Percentiles rank a stretch among this genome's conserved stretches.
These are phyloP conservation scores for Diadophis punctatus DNA, from an alignment of 2,113 vertebrate genomes.

Conservation along the genomic window DNA sequence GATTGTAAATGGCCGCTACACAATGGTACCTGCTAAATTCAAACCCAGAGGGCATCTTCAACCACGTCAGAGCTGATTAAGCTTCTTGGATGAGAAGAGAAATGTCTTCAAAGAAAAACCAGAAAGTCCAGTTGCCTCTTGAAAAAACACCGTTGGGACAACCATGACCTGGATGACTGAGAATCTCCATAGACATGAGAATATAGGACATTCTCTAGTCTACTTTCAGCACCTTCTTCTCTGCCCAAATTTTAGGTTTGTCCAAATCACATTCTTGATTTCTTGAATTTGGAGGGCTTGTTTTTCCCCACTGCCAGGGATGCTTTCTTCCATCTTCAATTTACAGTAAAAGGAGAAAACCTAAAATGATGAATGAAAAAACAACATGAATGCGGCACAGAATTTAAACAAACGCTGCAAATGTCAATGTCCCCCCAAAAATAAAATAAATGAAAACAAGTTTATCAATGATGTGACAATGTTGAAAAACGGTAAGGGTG, in stretches of 20 bases:
- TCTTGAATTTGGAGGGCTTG: background rate
- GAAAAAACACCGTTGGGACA: too few relatives aligned
- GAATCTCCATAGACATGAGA: background rate
- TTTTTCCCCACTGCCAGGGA: background rate
- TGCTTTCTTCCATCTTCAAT: background rate
- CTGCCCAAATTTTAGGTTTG: background rate
- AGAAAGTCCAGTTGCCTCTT: too few relatives aligned
- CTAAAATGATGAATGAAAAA: background rate
- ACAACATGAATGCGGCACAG: background rate
- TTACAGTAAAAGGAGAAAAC: background rate
- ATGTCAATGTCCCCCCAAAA: background rate
- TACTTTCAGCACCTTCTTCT: background rate
- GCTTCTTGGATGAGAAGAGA: too few relatives aligned
- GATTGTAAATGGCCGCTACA: background rate
- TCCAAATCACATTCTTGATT: background rate
- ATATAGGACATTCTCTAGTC: background rate
- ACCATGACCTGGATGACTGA: too few relatives aligned
- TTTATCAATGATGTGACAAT: background rate
- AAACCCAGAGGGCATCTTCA: background rate
- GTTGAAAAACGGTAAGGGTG: background rate
- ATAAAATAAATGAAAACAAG: background rate
- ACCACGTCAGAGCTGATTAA: too few relatives aligned
- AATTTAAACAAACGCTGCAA: background rate
- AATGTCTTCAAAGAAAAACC: too few relatives aligned
- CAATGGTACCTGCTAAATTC: background rate